phyloP scores from a whole-genome alignment of 2,797 vertebrate species.

The Ctenopoma multispine region DNA sequence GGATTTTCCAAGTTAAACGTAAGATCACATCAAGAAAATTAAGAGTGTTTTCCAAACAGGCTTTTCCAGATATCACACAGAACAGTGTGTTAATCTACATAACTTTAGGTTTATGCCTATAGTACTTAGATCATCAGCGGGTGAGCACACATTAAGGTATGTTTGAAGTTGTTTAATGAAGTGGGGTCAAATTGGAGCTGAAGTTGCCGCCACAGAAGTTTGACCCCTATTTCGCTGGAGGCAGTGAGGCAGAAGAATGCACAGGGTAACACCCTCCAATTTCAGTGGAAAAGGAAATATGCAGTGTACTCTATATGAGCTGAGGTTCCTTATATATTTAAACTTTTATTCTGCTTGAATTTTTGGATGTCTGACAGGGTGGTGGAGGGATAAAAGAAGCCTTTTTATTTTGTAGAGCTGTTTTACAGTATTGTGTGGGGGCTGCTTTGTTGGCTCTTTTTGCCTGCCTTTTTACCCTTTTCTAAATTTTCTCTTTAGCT shows the following conservation, averaged over 20 bases:
- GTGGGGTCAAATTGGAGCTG: conserved; percentile 78
- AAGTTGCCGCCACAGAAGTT: conserved; percentile 83
- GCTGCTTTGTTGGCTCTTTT: conserved; percentile 37
- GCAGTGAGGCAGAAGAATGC: conserved; percentile 80
- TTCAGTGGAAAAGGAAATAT: conserved; percentile 45
- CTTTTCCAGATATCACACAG: background rate
- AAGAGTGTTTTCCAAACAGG: background rate
- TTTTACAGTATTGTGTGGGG: conserved; percentile 18
- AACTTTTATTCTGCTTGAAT: conserved; percentile 31
- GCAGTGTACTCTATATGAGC: conserved; percentile 41
- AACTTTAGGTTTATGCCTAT: conserved; percentile 30
- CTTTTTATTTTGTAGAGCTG: conserved; percentile 6
- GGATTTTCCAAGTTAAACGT: background rate
- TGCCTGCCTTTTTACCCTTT: conserved; percentile 33
- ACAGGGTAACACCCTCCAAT: conserved; percentile 78
- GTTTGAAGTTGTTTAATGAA: conserved; percentile 87
- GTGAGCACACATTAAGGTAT: conserved; percentile 78
- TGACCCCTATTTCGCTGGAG: conserved; percentile 85
- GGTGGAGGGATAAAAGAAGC: background rate
- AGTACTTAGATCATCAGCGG: conserved; percentile 55
- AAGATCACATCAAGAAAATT: background rate
- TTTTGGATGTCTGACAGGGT: conserved; percentile 5
- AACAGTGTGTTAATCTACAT: conserved; percentile 12
- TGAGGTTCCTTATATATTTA: conserved; percentile 34
- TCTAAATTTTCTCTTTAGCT: conserved; percentile 36